phyloP scores from a whole-genome alignment of 1,140 invertebrate genomes.

The Meloidogyne hapla region DNA sequence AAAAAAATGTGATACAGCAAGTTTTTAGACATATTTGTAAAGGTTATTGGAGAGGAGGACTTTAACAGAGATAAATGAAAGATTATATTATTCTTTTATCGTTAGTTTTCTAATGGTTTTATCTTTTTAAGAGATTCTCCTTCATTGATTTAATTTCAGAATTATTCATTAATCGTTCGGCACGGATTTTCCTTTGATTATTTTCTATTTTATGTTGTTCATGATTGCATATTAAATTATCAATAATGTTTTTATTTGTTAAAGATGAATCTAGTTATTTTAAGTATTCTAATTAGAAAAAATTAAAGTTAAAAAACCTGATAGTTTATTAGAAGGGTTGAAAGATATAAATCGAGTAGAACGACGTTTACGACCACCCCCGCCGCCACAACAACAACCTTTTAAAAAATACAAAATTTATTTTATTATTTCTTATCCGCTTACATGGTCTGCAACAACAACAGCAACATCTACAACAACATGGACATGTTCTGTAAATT shows the following conservation, averaged over 20 bases:
- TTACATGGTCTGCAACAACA: constrained; percentile 20
- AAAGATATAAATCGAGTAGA: neutral
- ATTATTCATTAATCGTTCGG: neutral
- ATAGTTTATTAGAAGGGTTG: neutral
- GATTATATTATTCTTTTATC: too few species aligned
- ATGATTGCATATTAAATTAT: neutral
- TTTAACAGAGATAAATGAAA: too few species aligned
- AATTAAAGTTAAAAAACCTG: too few species aligned
- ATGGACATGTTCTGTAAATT: constrained; percentile 21
- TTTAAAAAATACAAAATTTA: neutral
- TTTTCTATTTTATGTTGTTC: neutral
- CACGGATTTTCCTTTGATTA: neutral
- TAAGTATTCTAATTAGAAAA: neutral
- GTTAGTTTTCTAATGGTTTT: too few species aligned
- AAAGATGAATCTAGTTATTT: neutral
- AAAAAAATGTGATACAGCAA: too few species aligned
- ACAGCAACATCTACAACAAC: constrained; percentile 24
- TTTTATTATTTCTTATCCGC: neutral
- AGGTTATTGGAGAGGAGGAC: too few species aligned
- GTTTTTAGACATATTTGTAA: too few species aligned
- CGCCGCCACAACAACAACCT: constrained; percentile 15
- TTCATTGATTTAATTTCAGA: too few species aligned
- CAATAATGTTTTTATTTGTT: neutral
- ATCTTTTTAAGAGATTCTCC: too few species aligned
- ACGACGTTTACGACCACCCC: neutral